Evolutionary conservation across 1,140 invertebrate genomes (phyloP), one percentile per base, ranked within the genome.

Genomic region (Leucophenga varia): DNA sequence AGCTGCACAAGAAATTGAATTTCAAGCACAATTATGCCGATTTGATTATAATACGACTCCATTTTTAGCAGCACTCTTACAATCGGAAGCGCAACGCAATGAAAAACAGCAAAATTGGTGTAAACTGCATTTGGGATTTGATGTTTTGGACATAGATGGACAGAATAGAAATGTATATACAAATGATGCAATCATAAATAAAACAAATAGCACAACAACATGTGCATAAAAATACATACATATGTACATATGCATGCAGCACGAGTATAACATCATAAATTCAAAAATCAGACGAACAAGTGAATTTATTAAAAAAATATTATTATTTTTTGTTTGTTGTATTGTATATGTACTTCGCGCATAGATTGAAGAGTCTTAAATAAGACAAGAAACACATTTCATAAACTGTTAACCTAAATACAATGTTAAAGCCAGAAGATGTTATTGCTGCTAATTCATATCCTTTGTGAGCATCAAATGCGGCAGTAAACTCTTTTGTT

Each of bases 51-150:
- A 51, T 1, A 18, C 43, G 28, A 53, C 63, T 60, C 53, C 58
- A 12, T 74, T 74, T 48, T 47, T 74, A 18, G 31, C 38, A n/a
- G 65, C 72, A 0, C 55, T 74, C 21, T 58, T 64, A 8, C 52
- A 49, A 5, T 43, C 47, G 3, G 72, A 74, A 44, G 56, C 45
- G 13, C 5, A 52, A 14, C 20, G 68, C 39, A 69, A 64, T 16
- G 55, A 61, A 7, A 61, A 59, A 34, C 72, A 74, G 36, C 51
- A 46, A 13, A 54, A 56, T 34, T 74, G 72, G 72, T 74, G 68
- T 42, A 54, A 64, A 9, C 43, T 74, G 14, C 68, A 68, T 54
- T 52, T 74, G 7, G 61, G 63, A 34, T 74, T 74, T 14, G 63
- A 51, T 28, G 59, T 56, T 43, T n/a, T n/a, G n/a, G n/a, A n/a